Evolutionary conservation across 2,797 vertebrate genomes (phyloP).

Genomic region (Acridotheres tristis): DNA sequence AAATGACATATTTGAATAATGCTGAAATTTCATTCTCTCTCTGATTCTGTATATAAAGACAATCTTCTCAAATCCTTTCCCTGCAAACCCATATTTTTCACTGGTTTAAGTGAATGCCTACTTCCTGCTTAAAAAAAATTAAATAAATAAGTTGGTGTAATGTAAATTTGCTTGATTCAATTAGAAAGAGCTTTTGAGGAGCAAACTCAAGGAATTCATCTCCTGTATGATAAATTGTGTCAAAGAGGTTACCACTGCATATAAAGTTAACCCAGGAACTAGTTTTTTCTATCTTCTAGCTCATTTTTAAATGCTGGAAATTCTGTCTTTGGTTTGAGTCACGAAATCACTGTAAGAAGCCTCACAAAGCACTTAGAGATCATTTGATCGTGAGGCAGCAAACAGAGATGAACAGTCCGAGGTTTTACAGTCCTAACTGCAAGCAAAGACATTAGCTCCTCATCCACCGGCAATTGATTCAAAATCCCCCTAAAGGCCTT

Average conservation of each 20-base stretch:
- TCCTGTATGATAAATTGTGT: neutral
- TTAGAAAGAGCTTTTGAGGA: neutral
- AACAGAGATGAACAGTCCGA: neutral
- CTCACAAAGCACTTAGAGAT: neutral
- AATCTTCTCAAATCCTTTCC: neutral
- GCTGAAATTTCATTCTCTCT: neutral
- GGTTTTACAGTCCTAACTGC: neutral
- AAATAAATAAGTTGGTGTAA: neutral
- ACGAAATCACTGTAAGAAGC: neutral
- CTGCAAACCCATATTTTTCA: neutral
- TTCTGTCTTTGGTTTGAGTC: neutral
- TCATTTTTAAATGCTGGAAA: neutral
- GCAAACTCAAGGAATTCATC: neutral
- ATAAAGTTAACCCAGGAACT: neutral
- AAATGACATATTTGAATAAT: neutral
- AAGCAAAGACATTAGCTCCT: neutral
- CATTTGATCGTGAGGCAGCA: neutral
- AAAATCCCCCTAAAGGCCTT: neutral
- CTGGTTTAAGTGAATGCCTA: neutral
- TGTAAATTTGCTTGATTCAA: conserved; percentile 12
- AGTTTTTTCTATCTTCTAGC: neutral
- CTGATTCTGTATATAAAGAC: neutral
- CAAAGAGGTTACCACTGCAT: neutral
- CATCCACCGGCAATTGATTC: neutral
- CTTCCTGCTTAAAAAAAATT: neutral